phyloP scores from a whole-genome alignment of 2,888 invertebrate species.

The Meta bourneti region DNA sequence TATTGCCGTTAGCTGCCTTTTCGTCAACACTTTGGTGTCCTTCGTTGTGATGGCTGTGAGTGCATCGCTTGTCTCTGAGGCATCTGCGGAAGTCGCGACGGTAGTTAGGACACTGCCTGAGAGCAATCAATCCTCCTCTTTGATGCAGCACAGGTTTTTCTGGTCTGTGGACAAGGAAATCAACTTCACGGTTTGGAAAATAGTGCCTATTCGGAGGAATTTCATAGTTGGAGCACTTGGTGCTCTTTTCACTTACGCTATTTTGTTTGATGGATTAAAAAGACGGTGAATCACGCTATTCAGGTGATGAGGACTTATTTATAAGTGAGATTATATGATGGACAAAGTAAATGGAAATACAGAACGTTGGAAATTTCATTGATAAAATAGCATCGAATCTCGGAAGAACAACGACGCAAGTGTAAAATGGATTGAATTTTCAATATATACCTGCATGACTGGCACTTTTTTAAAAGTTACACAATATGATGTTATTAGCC shows the following conservation, averaged over 20 bases:
- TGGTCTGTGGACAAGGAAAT: not conserved
- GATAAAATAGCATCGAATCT: too few relatives aligned
- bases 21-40: not conserved
- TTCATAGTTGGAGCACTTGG: conserved; percentile 3
- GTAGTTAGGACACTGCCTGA: not conserved
- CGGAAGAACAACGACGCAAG: too few relatives aligned
- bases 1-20: not conserved
- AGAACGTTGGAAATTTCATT: too few relatives aligned
- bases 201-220: not conserved
- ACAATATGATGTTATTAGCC: too few relatives aligned
- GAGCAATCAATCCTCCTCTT: not conserved
- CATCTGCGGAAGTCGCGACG: conserved; percentile 2
- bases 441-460: too few relatives aligned
- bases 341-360: too few relatives aligned
- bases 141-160: conserved; percentile 10
- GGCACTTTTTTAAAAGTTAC: too few relatives aligned
- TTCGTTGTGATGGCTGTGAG: not conserved
- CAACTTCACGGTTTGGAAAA: not conserved
- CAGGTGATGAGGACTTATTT: too few relatives aligned
- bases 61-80: not conserved
- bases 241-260: not conserved
- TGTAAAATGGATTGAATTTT: too few relatives aligned
- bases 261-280: not conserved
- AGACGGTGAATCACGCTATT: too few relatives aligned
- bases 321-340: too few relatives aligned